Conservation (phyloP, 2,888 invertebrate genomes). For the Aricia artaxerxes region DNA sequence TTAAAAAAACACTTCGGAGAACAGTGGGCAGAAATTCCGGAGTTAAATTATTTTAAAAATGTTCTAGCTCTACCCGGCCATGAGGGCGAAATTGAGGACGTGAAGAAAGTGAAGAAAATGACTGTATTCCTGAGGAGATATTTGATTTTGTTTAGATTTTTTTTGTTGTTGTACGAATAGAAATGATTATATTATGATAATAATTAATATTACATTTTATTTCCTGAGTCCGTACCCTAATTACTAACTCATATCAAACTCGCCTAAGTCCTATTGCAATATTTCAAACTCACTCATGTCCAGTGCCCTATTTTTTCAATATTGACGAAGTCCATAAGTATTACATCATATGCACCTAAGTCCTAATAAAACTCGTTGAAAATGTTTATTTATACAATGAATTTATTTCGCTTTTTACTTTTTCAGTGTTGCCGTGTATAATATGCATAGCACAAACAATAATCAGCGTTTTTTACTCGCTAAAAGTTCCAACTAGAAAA, state of each 20-base stretch:
- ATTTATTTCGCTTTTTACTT: no score
- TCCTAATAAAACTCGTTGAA: not conserved
- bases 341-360: not conserved
- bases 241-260: no score
- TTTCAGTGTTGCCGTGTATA: no score
- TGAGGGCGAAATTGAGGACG: slow-evolving; percentile 2
- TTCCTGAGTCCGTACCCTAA: no score
- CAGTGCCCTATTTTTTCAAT: not conserved
- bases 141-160: slow-evolving; percentile 26
- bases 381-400: no score
- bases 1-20: not conserved
- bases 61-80: slow-evolving; percentile 8
- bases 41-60: slow-evolving; percentile 4
- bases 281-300: not conserved
- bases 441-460: no score
- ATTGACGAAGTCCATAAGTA: no score
- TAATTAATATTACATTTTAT: no score
- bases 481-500: no score
- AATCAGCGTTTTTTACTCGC: no score
- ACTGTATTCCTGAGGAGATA: slow-evolving; percentile 20
- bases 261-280: not conserved
- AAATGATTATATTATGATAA: not conserved
- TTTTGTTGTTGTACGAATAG: slow-evolving; percentile 4
- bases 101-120: not conserved
- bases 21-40: not conserved